These are phyloP conservation scores for Acanthochromis polyacanthus DNA, from an alignment of 2,113 vertebrate genomes.

Conservation along the genomic window DNA sequence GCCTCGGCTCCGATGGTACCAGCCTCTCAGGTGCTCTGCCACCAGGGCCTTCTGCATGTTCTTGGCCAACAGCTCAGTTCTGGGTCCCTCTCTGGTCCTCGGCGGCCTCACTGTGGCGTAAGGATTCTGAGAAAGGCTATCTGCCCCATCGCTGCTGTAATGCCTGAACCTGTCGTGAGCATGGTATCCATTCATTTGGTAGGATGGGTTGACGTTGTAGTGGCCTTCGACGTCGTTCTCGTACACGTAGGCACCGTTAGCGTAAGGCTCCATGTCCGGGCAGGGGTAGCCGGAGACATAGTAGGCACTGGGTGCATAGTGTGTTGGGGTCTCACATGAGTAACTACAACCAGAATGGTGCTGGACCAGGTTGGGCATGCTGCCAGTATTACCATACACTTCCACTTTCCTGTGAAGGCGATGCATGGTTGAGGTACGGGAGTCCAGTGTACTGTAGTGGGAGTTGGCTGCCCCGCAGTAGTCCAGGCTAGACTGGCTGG, in stretches of 20 bases:
- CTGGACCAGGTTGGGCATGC: slow-evolving; percentile 96
- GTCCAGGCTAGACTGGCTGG: slow-evolving; percentile 94
- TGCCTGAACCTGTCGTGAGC: slow-evolving; percentile 89
- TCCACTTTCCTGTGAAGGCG: slow-evolving; percentile 89
- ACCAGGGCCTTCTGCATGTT: slow-evolving; percentile 97
- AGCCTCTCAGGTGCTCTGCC: slow-evolving; percentile 94
- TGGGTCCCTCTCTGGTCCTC: slow-evolving; percentile 86
- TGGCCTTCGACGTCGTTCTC: slow-evolving; percentile 95
- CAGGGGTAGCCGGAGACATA: slow-evolving; percentile 88
- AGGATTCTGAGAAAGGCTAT: slow-evolving; percentile 90
- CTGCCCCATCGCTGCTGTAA: slow-evolving; percentile 88
- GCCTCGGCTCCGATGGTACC: slow-evolving; percentile 94
- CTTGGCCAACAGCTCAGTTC: slow-evolving; percentile 91
- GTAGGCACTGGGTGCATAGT: slow-evolving; percentile 88
- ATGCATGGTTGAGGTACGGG: slow-evolving; percentile 81
- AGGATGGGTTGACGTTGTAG: slow-evolving; percentile 94
- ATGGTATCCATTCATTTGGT: slow-evolving; percentile 87
- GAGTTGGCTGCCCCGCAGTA: slow-evolving; percentile 83
- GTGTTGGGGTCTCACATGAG: slow-evolving; percentile 83
- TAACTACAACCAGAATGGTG: slow-evolving; percentile 86
- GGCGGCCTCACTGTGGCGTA: slow-evolving; percentile 93
- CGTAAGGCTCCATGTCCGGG: slow-evolving; percentile 86
- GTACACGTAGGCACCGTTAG: slow-evolving; percentile 87
- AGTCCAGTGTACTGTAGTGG: slow-evolving; percentile 87
- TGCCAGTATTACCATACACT: slow-evolving; percentile 90